Evolutionary conservation across 2,113 vertebrate genomes (phyloP), one percentile per base, ranked within the genome.

Genomic region (Pleuronectes platessa): DNA sequence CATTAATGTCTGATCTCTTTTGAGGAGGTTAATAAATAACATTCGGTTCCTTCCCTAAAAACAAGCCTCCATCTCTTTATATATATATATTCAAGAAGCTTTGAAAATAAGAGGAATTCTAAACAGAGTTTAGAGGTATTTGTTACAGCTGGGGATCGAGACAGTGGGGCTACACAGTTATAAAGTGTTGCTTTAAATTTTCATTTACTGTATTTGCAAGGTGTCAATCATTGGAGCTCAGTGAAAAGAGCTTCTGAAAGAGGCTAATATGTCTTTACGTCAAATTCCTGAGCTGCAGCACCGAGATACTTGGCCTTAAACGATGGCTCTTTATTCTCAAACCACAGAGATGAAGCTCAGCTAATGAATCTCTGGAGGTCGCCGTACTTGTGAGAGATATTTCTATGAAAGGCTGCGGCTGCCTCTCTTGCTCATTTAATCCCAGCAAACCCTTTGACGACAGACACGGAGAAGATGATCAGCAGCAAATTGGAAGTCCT

Each of bases 401-500:
- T 45, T 45, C 42, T 45, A 45, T 45, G 42, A 45, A 45, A 14
- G 42, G 11, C 42, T 45, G 13, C 18, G 5, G 49, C 49, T 7
- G 15, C 15, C 49, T 6, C 49, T 51, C 49, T 8, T 51, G 49
- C 51, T 54, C 45, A 7, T 49, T 49, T 49, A 49, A 2, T 49
- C 15, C 45, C 45, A 17, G 45, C 45, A 49, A 49, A 49, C 14
- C 45, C 45, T 58, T 42, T 58, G 14, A 76, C 1, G 12, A 61
- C 60, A 55, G 60, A 60, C 21, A 27, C 37, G 64, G 56, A 71
- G 74, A 74, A 27, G 40, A 79, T 6, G 24, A 51, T 64, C 69
- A 31, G 37, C 21, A 53, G 58, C 27, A 54, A 79, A 79, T 61
- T 74, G 53, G 42, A 84, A 78, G 67, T 68, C 61, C 26, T 51